phyloP scores from a whole-genome alignment of 2,888 invertebrate species.

The Coenonympha glycerion region DNA sequence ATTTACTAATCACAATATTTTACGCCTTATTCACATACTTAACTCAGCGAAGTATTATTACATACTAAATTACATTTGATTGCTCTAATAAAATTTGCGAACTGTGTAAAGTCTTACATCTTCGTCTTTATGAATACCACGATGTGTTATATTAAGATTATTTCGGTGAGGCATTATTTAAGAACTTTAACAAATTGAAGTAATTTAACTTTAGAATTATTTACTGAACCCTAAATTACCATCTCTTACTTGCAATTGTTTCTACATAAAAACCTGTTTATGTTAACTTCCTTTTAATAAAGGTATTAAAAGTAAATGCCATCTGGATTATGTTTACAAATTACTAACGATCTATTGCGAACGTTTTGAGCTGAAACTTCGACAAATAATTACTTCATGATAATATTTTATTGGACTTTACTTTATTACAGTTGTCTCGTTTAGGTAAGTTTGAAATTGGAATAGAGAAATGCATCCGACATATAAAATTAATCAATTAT shows the following conservation, averaged over 20 bases:
- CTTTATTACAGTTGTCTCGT: background rate
- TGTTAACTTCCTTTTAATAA: slow-evolving; percentile 16
- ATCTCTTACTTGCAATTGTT: slow-evolving; percentile 7
- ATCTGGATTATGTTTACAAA: slow-evolving; percentile 12
- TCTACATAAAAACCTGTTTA: slow-evolving; percentile 5
- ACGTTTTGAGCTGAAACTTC: background rate
- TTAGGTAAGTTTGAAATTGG: too few species aligned
- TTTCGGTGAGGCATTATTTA: background rate
- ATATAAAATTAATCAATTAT: too few species aligned
- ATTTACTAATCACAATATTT: background rate
- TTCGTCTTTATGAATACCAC: background rate
- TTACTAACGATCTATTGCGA: slow-evolving; percentile 11
- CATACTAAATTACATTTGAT: background rate
- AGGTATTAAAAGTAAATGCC: slow-evolving; percentile 8
- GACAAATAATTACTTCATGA: background rate
- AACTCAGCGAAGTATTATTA: background rate
- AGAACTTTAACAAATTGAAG: too few species aligned
- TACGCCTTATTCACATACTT: background rate
- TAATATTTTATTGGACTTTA: background rate
- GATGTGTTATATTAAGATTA: background rate
- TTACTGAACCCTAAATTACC: background rate
- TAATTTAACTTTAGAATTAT: background rate
- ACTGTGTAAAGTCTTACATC: too few species aligned
- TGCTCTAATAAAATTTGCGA: background rate
- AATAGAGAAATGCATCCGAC: too few species aligned